These are phyloP conservation scores for Mythimna loreyi DNA, from an alignment of 2,888 invertebrate species.

Conservation along the genomic window DNA sequence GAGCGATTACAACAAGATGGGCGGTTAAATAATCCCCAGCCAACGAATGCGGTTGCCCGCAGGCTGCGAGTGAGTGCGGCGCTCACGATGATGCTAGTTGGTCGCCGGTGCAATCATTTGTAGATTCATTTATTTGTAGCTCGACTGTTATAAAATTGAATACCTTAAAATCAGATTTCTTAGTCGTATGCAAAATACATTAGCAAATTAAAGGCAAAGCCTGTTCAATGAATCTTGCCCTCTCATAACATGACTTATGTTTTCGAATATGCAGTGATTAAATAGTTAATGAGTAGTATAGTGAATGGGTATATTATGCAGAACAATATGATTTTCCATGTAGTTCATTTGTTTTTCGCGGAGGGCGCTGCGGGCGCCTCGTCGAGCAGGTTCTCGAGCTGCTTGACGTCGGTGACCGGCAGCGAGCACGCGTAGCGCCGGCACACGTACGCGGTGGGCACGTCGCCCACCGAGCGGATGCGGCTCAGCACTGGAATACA, in stretches of 20 bases:
- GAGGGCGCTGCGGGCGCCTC: slow-evolving; percentile 69
- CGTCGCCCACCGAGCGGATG: slow-evolving; percentile 90
- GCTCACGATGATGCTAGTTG: too few species aligned
- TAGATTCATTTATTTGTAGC: too few species aligned
- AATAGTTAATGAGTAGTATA: slow-evolving; percentile 48
- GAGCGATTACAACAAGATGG: too few species aligned
- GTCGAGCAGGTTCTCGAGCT: slow-evolving; percentile 91
- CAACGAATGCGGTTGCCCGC: too few species aligned
- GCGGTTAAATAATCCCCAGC: too few species aligned
- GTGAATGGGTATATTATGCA: slow-evolving; percentile 56
- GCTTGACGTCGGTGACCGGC: slow-evolving; percentile 93
- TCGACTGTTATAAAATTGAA: too few species aligned
- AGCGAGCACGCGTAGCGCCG: slow-evolving; percentile 94
- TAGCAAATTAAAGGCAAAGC: too few species aligned
- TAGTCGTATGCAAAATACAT: too few species aligned
- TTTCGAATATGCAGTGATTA: slow-evolving; percentile 22
- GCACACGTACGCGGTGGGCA: slow-evolving; percentile 95
- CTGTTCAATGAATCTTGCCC: too few species aligned
- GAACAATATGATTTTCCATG: slow-evolving; percentile 36
- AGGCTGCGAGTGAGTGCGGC: too few species aligned
- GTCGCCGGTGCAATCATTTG: too few species aligned
- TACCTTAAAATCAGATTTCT: too few species aligned
- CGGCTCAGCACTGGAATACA: slow-evolving; percentile 89
- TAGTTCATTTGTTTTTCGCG: slow-evolving; percentile 58
- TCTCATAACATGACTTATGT: neutral